phyloP scores from a whole-genome alignment of 2,888 invertebrate species.

The Dicyrtomina minuta region DNA sequence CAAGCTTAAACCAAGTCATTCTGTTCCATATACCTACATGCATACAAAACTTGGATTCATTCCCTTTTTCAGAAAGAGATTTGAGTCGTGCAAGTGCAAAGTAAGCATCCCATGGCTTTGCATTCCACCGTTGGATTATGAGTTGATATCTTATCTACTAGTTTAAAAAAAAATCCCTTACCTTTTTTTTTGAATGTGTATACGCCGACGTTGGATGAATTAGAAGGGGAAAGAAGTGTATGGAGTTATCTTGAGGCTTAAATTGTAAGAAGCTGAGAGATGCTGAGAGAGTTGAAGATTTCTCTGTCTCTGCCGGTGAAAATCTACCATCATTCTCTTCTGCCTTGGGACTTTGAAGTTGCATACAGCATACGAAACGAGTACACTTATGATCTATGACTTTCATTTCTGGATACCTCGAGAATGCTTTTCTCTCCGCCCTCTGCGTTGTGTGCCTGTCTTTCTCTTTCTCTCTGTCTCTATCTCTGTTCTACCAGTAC shows the following conservation, averaged over 20 bases:
- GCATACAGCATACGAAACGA: slow-evolving; percentile 25
- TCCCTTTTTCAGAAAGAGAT: too few species aligned
- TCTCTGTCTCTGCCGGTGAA: neutral
- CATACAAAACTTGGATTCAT: too few species aligned
- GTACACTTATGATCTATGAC: slow-evolving; percentile 25
- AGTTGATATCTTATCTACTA: slow-evolving; percentile 11
- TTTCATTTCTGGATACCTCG: slow-evolving; percentile 5
- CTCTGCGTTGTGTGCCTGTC: too few species aligned
- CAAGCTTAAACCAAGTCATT: too few species aligned
- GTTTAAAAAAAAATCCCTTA: neutral
- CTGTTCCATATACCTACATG: too few species aligned
- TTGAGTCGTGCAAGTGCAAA: too few species aligned
- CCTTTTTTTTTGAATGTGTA: neutral
- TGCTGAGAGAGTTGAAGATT: slow-evolving; percentile 22
- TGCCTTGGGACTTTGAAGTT: slow-evolving; percentile 16
- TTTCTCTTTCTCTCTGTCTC: too few species aligned
- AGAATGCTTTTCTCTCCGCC: too few species aligned
- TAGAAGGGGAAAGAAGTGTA: too few species aligned
- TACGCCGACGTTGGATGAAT: neutral
- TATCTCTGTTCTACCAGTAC: too few species aligned
- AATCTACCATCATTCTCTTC: slow-evolving; percentile 16
- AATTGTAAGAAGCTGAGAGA: slow-evolving; percentile 10
- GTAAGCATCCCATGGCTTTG: slow-evolving; percentile 1
- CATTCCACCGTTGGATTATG: slow-evolving; percentile 24
- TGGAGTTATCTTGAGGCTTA: slow-evolving; percentile 1